Evolutionary conservation across 2,888 invertebrate genomes (phyloP), one percentile per base, ranked within the genome.

Genomic region (Melanotus villosus): DNA sequence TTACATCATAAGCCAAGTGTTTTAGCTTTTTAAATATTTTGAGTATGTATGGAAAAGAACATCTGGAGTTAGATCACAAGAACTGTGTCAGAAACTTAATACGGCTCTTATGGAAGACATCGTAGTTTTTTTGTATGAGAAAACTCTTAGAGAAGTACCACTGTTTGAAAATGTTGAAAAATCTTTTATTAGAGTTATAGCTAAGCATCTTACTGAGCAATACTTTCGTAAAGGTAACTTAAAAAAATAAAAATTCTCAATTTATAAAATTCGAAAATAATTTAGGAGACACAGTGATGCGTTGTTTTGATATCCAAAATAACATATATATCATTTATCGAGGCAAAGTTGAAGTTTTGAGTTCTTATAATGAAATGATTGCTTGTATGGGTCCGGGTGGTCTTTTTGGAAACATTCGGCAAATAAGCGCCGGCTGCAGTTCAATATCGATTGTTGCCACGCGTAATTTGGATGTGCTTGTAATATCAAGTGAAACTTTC

Each of bases 61-160:
- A 2, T 85, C 85, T 58, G 87, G 87, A 6, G 86, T 86, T 73
- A 84, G 86, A 69, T 85, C 87, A 10, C 87, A 87, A 80, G 87
- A 87, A 75, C 85, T 87, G 85, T 87, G 87, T 73, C 84, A 86
- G 1, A 82, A 85, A 12, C 76, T 88, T 6, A 87, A 88, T 80
- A 85, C 87, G 0, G 85, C 87, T 0, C 75, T 88, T 50, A 87
- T 87, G 85, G 88, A 88, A 81, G 88, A 88, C 73, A 86, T 86
- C 0, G 80, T 88, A 32, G 86, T 86, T 1, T 86, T 85, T 70
- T 85, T 88, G 84, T 88, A 88, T 70, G 88, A 88, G 77, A 82
- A 81, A 14, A 87, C 87, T 0, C 77, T 88, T 0, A 80, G 86
- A 6, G 86, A 87, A 74, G 88, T 88, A 9, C 87, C 88, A 0